Evolutionary conservation across 2,113 vertebrate species (phyloP), one percentile per base, ranked within the genome.

Genomic region (Chionomys nivalis): DNA sequence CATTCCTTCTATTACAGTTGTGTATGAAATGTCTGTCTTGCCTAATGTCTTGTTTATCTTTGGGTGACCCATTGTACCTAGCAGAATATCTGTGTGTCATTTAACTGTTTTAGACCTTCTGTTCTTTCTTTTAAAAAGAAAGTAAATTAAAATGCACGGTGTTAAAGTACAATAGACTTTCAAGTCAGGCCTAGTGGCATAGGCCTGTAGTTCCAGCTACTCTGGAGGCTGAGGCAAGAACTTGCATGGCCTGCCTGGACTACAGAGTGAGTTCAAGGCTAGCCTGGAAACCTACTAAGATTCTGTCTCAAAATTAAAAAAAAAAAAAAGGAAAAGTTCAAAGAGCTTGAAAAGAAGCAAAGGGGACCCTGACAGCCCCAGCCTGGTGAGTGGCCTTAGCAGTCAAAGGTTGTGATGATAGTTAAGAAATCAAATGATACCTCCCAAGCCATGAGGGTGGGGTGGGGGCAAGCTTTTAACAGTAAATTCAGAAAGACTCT

Each of bases 21-120:
- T 93, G 6, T 93, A 95, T 91, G 82, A 94, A 95, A 93, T 33
- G 28, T 86, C 78, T 94, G 55, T 93, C 49, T 95, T 78, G 87
- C 26, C 78, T 94, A 94, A 93, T 63, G 76, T 58, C 66, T 91
- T 81, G 73, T 95, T 95, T 96, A 92, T 93, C 96, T 92, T 95
- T 83, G 52, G 16, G 19, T 49, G 79, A 92, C 47, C 83, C 12
- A 10, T 10, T 44, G 42, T 86, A 88, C 70, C 70, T 63, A 83
- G 70, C 10, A 88, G 79, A 90, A 68, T 61, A 13, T 52, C 73
- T 68, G 47, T 85, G 52, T 72, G 11, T 58, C 63, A 39, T 79
- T 94, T 92, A 93, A 76, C 66, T 89, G 7, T 81, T 86, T 88
- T 66, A 66, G 47, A 89, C 1, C 49, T 85, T 52, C 31, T 77